phyloP scores from a whole-genome alignment of 2,113 vertebrate species.

The Brachyistius frenatus region DNA sequence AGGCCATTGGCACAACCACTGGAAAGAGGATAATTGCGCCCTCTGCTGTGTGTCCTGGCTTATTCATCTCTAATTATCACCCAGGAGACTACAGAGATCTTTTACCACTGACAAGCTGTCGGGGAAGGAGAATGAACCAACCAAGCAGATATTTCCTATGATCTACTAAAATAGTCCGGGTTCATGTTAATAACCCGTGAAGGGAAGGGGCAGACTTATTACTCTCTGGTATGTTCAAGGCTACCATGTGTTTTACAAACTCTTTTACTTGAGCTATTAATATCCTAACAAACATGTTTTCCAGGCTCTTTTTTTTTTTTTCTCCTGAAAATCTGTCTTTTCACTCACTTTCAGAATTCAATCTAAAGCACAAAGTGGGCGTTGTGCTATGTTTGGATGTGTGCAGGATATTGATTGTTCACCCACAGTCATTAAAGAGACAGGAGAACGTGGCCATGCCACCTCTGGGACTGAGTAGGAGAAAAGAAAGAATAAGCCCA shows the following conservation, averaged over 20 bases:
- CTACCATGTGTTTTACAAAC: constrained; percentile 13
- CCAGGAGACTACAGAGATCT: constrained; percentile 57
- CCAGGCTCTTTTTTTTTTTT: neutral
- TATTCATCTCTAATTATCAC: constrained; percentile 73
- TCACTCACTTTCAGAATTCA: constrained; percentile 45
- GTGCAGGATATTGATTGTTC: constrained; percentile 78
- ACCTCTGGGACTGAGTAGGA: constrained; percentile 73
- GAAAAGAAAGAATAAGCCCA: constrained; percentile 66
- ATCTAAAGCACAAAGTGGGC: constrained; percentile 62
- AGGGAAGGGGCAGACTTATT: neutral
- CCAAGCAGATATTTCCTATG: constrained; percentile 46
- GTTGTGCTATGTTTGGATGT: constrained; percentile 77
- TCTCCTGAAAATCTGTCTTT: constrained; percentile 23
- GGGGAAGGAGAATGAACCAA: constrained; percentile 48
- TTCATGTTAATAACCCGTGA: constrained; percentile 8
- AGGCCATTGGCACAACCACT: constrained; percentile 41
- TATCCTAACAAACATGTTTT: neutral
- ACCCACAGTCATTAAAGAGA: constrained; percentile 78
- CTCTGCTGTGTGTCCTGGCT: constrained; percentile 65
- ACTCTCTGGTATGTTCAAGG: constrained; percentile 9
- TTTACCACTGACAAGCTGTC: constrained; percentile 62
- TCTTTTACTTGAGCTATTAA: constrained; percentile 18
- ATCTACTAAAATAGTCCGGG: constrained; percentile 49
- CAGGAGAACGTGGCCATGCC: constrained; percentile 64
- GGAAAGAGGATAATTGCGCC: constrained; percentile 48